Conservation (phyloP, 2,888 invertebrate species). For the Antheraea yamamai region DNA sequence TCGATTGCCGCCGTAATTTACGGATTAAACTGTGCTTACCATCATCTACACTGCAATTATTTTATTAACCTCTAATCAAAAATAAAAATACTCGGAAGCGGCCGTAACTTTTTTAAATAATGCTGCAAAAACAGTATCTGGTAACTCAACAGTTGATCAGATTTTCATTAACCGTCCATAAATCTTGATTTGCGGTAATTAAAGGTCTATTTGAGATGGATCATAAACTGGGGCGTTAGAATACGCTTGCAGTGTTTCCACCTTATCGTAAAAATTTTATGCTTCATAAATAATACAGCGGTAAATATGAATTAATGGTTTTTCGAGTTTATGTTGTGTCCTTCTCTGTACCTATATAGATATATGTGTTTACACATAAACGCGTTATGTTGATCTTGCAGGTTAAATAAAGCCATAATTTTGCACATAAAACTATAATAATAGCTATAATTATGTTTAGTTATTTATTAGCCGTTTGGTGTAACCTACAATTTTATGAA, state of each 20-base stretch:
- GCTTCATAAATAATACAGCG: constrained; percentile 75
- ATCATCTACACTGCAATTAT: too few relatives aligned
- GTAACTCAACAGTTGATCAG: constrained; percentile 19
- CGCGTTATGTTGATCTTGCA: constrained; percentile 52
- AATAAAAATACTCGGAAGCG: background rate
- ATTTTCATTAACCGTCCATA: constrained; percentile 56
- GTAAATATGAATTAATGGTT: constrained; percentile 78
- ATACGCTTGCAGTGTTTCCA: constrained; percentile 66
- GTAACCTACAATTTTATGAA: background rate
- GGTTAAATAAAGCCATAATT: constrained; percentile 47
- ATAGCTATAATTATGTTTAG: constrained; percentile 44
- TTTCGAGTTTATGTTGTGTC: constrained; percentile 61
- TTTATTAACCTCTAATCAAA: too few relatives aligned
- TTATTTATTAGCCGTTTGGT: constrained; percentile 38
- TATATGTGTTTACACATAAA: constrained; percentile 45
- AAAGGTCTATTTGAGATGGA: constrained; percentile 68
- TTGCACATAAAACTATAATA: constrained; percentile 45
- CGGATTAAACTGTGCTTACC: too few relatives aligned
- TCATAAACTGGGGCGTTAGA: constrained; percentile 66
- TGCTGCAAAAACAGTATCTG: background rate
- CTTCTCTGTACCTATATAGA: constrained; percentile 54
- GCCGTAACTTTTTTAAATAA: background rate
- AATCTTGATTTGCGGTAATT: constrained; percentile 60
- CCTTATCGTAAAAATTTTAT: constrained; percentile 76
- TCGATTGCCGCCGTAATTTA: too few relatives aligned